Conservation (phyloP, 2,797 vertebrate species). For the Gallinago solitaria region DNA sequence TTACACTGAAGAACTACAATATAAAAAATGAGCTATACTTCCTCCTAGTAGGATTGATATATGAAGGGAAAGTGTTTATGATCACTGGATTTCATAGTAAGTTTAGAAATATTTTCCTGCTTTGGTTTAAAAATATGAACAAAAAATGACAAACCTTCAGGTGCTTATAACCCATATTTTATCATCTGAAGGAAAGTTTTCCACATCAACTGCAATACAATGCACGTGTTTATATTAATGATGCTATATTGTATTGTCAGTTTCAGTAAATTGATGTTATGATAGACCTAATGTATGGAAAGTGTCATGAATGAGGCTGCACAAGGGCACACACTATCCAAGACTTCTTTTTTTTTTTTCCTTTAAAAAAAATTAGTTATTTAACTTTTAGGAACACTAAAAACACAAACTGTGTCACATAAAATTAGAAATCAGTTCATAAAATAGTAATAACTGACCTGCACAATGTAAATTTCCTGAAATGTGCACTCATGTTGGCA, state of each 20-base stretch:
- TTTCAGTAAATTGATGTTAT: neutral
- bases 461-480: constrained; percentile 75
- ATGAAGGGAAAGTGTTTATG: neutral
- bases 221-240: constrained; percentile 20
- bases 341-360: neutral
- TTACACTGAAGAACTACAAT: neutral
- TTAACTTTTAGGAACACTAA: constrained; percentile 71
- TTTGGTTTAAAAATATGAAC: neutral
- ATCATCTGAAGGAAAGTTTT: constrained; percentile 16
- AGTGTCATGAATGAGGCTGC: constrained; percentile 15
- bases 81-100: neutral
- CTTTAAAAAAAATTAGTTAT: neutral
- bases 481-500: constrained; percentile 58
- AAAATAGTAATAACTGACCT: constrained; percentile 74
- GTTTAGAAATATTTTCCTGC: neutral
- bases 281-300: neutral
- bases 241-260: constrained; percentile 15
- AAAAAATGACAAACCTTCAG: neutral
- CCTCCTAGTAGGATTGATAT: neutral
- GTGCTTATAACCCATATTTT: constrained; percentile 23
- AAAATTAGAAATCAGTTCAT: constrained; percentile 80
- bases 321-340: constrained; percentile 37
- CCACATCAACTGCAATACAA: neutral
- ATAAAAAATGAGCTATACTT: neutral
- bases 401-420: constrained; percentile 72